Base-by-base conservation (phyloP, 2,888 invertebrate species). In the Therioaphis trifolii region DNA sequence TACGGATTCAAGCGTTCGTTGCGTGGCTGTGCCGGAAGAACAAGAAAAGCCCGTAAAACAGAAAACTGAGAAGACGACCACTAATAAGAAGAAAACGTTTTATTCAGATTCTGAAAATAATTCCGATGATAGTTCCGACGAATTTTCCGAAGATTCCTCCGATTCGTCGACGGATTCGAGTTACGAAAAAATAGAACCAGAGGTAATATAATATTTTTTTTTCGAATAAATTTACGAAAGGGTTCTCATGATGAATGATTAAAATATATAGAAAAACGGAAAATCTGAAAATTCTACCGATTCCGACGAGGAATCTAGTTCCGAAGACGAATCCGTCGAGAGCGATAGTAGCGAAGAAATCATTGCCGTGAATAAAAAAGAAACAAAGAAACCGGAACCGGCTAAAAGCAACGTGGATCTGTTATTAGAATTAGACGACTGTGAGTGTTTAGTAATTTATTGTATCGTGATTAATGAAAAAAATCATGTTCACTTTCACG, bases 361-460 rank as follows among this genome's bases (percentile, higher is more conserved):
- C 11, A 49, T 55, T 46, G 21, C 11, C 5, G 88, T 88, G 4
- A 88, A 87, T 52, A 88, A 88, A 21, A 88, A 88, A 35, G 86
- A 87, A 46, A 66, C 86, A 86, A 80, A 87, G 68, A 66, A 43
- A 1, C 14, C 58, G 52, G 35, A 9, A 49, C 35, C 27, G 24
- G 27, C 88, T 14, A 91, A 91, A 87, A 91, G 93, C 7, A 95
- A 95, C 89, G 89, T 96, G 85, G 96, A 97, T 89, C 89, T 97
- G 21, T 90, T 97, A 14, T 88, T 97, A 58, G 96, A 96, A 88
- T 90, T 97, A 86, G 95, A 94, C 88, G 91, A 92, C 87, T 90
- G 91, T 90, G 92, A 92, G 87, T 85, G 68, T 46, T 27, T 46
- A 35, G n/a, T n/a, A 35, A 66, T 63, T 40, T 52, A 12, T 52